These are phyloP conservation scores for Epizoanthus scotinus DNA, from an alignment of 92 coral and sea anemone genomes.

Conservation along the genomic window DNA sequence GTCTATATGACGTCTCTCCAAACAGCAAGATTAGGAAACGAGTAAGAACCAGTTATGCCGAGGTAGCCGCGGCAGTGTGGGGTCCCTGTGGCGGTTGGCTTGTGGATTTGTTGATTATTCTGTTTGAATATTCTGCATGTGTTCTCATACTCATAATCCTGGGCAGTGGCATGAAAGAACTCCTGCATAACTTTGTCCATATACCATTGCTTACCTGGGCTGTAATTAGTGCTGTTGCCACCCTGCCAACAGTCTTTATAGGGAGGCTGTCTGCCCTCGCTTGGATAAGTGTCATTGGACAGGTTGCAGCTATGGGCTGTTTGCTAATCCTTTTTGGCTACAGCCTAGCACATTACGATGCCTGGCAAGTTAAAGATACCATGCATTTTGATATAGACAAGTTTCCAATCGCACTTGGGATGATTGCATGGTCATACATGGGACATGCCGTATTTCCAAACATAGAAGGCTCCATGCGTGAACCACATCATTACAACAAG, in stretches of 20 bases:
- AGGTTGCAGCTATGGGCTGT: slow-evolving; percentile 58
- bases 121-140: slow-evolving; percentile 61
- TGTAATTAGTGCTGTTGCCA: slow-evolving; percentile 52
- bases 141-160: slow-evolving; percentile 62
- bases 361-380: slow-evolving; percentile 61
- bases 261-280: slow-evolving; percentile 66
- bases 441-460: slow-evolving; percentile 89
- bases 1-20: slow-evolving; percentile 79
- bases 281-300: slow-evolving; percentile 82
- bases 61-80: slow-evolving; percentile 79
- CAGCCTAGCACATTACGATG: slow-evolving; percentile 54
- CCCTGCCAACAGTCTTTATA: slow-evolving; percentile 67
- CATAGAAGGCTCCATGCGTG: slow-evolving; percentile 78
- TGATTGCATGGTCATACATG: slow-evolving; percentile 68
- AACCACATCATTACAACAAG: slow-evolving; percentile 73
- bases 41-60: slow-evolving; percentile 77
- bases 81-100: slow-evolving; percentile 80
- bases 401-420: slow-evolving; percentile 77
- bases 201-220: slow-evolving; percentile 59
- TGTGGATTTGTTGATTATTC: slow-evolving; percentile 70
- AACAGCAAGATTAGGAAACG: slow-evolving; percentile 79
- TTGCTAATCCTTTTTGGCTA: slow-evolving; percentile 62
- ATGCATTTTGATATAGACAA: slow-evolving; percentile 54
- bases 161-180: slow-evolving; percentile 58
- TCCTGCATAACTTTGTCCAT: slow-evolving; percentile 41